phyloP scores from a whole-genome alignment of 2,888 invertebrate species.

The Troides aeacus region DNA sequence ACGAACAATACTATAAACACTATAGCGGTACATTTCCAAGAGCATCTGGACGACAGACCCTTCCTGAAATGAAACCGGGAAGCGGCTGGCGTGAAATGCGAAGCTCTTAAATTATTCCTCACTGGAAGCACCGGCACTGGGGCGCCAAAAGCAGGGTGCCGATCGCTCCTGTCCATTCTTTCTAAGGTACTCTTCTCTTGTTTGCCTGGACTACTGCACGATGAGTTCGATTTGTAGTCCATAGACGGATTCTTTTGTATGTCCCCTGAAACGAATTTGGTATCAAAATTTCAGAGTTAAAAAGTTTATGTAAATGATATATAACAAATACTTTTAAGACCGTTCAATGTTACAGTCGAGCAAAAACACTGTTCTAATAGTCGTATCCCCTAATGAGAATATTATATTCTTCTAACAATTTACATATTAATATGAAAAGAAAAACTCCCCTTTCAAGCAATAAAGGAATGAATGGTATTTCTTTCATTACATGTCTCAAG shows the following conservation, averaged over 20 bases:
- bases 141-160: slow-evolving; percentile 82
- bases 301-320: too few species aligned
- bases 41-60: slow-evolving; percentile 91
- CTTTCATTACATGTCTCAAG: too few species aligned
- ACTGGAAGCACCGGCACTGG: slow-evolving; percentile 89
- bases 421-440: too few species aligned
- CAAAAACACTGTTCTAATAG: too few species aligned
- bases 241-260: slow-evolving; percentile 91
- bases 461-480: too few species aligned
- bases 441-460: too few species aligned
- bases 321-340: too few species aligned
- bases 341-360: too few species aligned
- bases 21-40: slow-evolving; percentile 95
- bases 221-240: slow-evolving; percentile 93
- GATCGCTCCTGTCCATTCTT: slow-evolving; percentile 79
- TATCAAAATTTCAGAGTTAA: too few species aligned
- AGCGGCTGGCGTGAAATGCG: slow-evolving; percentile 85
- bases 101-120: slow-evolving; percentile 85
- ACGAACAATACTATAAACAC: slow-evolving; percentile 91
- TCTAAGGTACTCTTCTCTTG: slow-evolving; percentile 79
- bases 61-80: slow-evolving; percentile 93
- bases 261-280: slow-evolving; percentile 84
- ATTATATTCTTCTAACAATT: too few species aligned
- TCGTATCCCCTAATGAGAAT: too few species aligned
- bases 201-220: slow-evolving; percentile 90